Evolutionary conservation across 2,797 vertebrate species (phyloP).

Genomic region (Muscicapa comitata): DNA sequence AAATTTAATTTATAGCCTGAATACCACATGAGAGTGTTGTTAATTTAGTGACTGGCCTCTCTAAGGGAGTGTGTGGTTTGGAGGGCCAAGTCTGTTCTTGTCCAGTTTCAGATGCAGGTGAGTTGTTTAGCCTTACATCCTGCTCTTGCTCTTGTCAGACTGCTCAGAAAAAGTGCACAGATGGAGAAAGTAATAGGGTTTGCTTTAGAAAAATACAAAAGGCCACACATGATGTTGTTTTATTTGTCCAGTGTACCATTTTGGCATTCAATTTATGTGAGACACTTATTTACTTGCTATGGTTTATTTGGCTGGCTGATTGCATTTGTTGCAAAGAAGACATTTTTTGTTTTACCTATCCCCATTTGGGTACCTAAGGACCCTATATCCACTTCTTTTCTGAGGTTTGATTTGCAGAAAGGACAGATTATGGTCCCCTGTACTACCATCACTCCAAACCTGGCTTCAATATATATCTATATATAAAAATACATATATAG

Average conservation of each 20-base stretch:
- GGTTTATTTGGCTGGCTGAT: background rate
- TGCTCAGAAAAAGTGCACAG: background rate
- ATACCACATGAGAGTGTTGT: accelerated
- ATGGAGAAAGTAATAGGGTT: background rate
- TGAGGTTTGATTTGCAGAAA: background rate
- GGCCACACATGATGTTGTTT: background rate
- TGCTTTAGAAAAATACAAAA: background rate
- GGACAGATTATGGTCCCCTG: background rate
- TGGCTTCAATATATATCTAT: background rate
- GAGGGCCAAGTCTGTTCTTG: background rate
- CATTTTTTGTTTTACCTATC: background rate
- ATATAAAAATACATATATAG: background rate
- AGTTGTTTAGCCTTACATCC: background rate
- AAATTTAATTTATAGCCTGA: background rate
- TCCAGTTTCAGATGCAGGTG: background rate
- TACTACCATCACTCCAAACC: background rate
- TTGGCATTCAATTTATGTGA: background rate
- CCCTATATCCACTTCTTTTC: background rate
- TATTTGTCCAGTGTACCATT: background rate
- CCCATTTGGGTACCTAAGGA: background rate
- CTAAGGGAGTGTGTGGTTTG: background rate
- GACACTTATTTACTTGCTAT: background rate
- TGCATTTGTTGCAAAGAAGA: background rate
- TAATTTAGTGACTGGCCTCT: background rate
- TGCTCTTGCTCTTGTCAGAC: background rate